phyloP scores from a whole-genome alignment of 2,888 invertebrate genomes.

The Gymnosoma rotundatum region DNA sequence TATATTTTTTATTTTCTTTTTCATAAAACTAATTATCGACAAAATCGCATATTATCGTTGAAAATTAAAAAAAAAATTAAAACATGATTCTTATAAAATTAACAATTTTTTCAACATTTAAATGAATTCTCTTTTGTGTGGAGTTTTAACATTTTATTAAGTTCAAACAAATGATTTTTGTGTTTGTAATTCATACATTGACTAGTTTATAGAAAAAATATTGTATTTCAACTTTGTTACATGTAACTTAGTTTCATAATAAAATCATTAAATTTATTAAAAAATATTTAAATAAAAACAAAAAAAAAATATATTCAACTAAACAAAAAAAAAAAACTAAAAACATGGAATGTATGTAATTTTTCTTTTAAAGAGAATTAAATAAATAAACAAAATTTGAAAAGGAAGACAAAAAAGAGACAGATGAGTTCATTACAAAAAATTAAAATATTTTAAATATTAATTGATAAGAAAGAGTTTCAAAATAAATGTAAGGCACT shows the following conservation, averaged over 20 bases:
- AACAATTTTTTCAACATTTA: conserved; percentile 77
- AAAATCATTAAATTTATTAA: too few relatives aligned
- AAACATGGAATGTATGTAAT: too few relatives aligned
- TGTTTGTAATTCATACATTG: conserved; percentile 50
- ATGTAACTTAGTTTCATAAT: not conserved
- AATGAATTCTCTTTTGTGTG: conserved; percentile 52
- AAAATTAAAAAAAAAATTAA: not conserved
- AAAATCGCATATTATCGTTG: conserved; percentile 48
- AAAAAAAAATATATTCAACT: too few relatives aligned
- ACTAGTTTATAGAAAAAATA: conserved; percentile 63
- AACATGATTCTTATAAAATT: conserved; percentile 69
- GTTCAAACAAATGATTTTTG: conserved; percentile 34
- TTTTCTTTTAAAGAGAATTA: not conserved
- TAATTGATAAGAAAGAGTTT: conserved; percentile 11
- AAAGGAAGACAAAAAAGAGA: conserved; percentile 28
- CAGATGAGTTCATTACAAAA: too few relatives aligned
- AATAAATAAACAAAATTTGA: conserved; percentile 15
- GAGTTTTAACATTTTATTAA: conserved; percentile 32
- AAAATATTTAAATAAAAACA: too few relatives aligned
- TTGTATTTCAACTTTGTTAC: conserved; percentile 16
- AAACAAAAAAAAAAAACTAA: too few relatives aligned
- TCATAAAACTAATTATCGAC: conserved; percentile 61
- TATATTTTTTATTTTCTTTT: conserved; percentile 23
- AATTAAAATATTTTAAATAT: too few relatives aligned
- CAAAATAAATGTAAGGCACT: conserved; percentile 55